phyloP scores from a whole-genome alignment of 2,113 vertebrate species.

The Morone chrysops region DNA sequence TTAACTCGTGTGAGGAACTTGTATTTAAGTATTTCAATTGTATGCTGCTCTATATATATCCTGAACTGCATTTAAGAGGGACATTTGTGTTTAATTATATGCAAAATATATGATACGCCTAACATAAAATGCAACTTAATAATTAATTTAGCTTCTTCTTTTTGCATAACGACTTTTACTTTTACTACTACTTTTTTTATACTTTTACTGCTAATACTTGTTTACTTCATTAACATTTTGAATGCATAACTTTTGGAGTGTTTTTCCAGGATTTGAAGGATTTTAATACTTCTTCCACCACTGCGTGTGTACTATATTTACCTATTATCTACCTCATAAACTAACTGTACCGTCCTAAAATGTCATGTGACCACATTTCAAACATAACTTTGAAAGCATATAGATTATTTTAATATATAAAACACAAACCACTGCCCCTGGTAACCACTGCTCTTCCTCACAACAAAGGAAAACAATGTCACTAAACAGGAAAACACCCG shows the following conservation, averaged over 20 bases:
- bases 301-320: not conserved
- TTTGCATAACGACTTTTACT: too few species aligned
- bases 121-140: too few species aligned
- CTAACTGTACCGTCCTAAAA: not conserved
- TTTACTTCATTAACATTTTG: too few species aligned
- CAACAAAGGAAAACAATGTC: conserved; percentile 12
- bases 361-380: not conserved
- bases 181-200: not conserved
- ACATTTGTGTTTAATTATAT: too few species aligned
- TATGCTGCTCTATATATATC: too few species aligned
- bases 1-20: not conserved
- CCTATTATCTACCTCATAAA: not conserved
- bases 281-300: not conserved
- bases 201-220: not conserved
- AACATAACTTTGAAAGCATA: not conserved
- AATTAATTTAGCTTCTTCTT: not conserved
- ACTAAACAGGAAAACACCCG: conserved; percentile 18
- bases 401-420: not conserved
- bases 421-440: not conserved
- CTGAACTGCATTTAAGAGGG: too few species aligned
- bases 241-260: too few species aligned
- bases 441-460: not conserved
- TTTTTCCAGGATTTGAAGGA: too few species aligned
- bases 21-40: not conserved
- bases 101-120: not conserved